Percentiles rank a stretch among this genome's conserved stretches.
These are phyloP conservation scores for Drosophila buzzatii DNA, from an alignment of 2,888 invertebrate species.

Conservation along the genomic window DNA sequence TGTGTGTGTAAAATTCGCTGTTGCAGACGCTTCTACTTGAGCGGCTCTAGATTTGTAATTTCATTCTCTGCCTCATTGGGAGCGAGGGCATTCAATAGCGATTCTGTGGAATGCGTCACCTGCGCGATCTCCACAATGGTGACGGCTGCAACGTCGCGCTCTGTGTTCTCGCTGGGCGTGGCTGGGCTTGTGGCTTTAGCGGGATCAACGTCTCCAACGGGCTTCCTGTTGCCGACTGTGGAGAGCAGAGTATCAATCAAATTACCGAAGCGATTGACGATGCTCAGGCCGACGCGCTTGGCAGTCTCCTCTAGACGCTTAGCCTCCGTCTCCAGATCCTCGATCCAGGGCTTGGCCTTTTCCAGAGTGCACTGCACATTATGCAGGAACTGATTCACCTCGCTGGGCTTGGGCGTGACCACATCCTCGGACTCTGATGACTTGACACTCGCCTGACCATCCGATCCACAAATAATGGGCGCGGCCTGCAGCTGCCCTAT, in stretches of 20 bases:
- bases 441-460: slow-evolving; percentile 21
- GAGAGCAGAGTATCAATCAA: slow-evolving; percentile 66
- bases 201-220: not conserved
- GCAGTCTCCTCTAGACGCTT: slow-evolving; percentile 80
- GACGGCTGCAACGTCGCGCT: not conserved
- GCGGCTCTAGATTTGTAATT: slow-evolving; percentile 25
- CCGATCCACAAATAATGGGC: slow-evolving; percentile 56
- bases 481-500: slow-evolving; percentile 43
- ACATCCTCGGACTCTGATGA: slow-evolving; percentile 9
- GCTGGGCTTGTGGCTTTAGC: not conserved
- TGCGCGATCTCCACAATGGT: slow-evolving; percentile 3
- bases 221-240: slow-evolving; percentile 21
- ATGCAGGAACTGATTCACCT: slow-evolving; percentile 77
- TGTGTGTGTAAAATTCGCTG: slow-evolving; percentile 10
- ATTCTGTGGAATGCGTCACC: slow-evolving; percentile 23
- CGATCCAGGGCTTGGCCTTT: slow-evolving; percentile 82
- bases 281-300: slow-evolving; percentile 72
- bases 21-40: slow-evolving; percentile 20
- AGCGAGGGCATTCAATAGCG: slow-evolving; percentile 16
- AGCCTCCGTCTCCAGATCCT: slow-evolving; percentile 81
- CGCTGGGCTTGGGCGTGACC: slow-evolving; percentile 56
- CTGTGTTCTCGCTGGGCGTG: slow-evolving; percentile 12
- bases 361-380: slow-evolving; percentile 81
- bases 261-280: slow-evolving; percentile 69
- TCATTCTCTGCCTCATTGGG: slow-evolving; percentile 42